A percentile compares a stretch with the other conserved stretches of the same genome.
Evolutionary conservation across 1,140 invertebrate genomes (phyloP).

Genomic region (Drosophila ironensis): DNA sequence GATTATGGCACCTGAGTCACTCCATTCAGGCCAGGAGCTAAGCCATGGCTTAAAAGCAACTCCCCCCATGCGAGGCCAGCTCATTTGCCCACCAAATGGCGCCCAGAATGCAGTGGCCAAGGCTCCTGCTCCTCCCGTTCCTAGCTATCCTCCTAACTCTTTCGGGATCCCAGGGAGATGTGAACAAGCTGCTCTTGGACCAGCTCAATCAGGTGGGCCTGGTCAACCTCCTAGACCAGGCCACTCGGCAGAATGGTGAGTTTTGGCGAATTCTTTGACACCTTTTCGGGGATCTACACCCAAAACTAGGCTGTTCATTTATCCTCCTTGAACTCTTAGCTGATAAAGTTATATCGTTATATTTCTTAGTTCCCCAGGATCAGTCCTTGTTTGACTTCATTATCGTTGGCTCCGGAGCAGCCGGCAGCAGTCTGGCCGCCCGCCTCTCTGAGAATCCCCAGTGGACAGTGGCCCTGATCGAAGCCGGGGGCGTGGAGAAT

Average conservation of each 20-base stretch:
- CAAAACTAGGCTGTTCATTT: background rate
- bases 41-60: conserved; percentile 42
- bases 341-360: no score
- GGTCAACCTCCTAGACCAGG: conserved; percentile 50
- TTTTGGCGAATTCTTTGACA: background rate
- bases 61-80: background rate
- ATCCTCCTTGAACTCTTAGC: no score
- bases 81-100: conserved; percentile 27
- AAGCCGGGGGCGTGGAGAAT: conserved; percentile 87
- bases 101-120: conserved; percentile 3
- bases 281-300: background rate
- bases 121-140: conserved; percentile 3
- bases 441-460: conserved; percentile 85
- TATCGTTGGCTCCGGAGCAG: conserved; percentile 88
- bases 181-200: conserved; percentile 24
- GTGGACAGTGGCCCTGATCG: conserved; percentile 84
- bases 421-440: conserved; percentile 87
- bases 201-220: conserved; percentile 55
- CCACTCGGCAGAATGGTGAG: conserved; percentile 51
- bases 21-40: conserved; percentile 17
- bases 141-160: background rate
- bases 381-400: conserved; percentile 88
- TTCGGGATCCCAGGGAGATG: background rate
- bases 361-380: conserved; percentile 57
- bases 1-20: conserved; percentile 25